These are phyloP conservation scores for Pedicia rivosa DNA, from an alignment of 2,888 invertebrate genomes.

Conservation along the genomic window DNA sequence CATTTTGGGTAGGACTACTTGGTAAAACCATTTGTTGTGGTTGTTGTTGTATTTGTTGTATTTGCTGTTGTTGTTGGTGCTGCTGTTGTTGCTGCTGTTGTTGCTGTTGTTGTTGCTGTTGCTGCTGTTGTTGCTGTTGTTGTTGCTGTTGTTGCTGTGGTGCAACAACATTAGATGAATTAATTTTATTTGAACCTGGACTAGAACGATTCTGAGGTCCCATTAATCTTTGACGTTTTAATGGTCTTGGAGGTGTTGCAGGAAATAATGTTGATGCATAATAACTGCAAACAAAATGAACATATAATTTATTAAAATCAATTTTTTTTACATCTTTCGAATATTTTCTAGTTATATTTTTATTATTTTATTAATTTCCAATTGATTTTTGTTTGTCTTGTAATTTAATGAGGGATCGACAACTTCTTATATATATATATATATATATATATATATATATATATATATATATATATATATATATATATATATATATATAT, in stretches of 20 bases:
- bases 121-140: constrained; percentile 20
- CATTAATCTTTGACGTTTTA: constrained; percentile 31
- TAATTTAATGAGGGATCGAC: no score
- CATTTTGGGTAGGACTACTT: constrained; percentile 11
- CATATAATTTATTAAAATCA: no score
- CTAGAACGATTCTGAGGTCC: constrained; percentile 21
- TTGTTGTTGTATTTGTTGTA: constrained; percentile 15
- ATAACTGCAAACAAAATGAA: constrained; percentile 18
- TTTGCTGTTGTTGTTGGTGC: constrained; percentile 16
- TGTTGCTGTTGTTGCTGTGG: constrained; percentile 22
- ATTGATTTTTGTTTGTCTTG: no score
- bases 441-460: no score
- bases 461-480: no score
- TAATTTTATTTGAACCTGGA: constrained; percentile 20
- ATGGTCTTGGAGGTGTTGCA: constrained; percentile 24
- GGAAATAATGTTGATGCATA: constrained; percentile 29
- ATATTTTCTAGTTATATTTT: no score
- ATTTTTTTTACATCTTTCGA: no score
- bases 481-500: no score
- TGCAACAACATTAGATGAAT: constrained; percentile 18
- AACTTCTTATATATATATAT: no score
- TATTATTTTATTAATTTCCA: no score
- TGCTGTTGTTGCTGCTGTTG: constrained; percentile 17
- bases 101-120: constrained; percentile 18
- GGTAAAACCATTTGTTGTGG: constrained; percentile 21